Conservation (phyloP, 2,113 vertebrate genomes). For the Heterochromis multidens region DNA sequence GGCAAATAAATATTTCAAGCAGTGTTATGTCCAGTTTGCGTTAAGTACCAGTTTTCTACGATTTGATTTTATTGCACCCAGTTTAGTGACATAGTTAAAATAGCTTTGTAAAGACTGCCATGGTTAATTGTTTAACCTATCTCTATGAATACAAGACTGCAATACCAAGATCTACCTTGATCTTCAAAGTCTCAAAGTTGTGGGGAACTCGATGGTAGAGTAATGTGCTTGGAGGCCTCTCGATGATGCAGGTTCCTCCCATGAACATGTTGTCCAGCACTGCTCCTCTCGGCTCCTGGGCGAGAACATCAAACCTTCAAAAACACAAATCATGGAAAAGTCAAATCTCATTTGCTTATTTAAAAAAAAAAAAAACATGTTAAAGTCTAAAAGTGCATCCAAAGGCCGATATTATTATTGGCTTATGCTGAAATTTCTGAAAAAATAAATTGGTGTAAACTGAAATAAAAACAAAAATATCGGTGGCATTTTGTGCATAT, state of each 20-base stretch:
- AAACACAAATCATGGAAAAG: neutral
- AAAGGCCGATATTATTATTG: neutral
- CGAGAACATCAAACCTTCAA: conserved; percentile 82
- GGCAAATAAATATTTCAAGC: neutral
- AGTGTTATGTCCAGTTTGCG: neutral
- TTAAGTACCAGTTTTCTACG: neutral
- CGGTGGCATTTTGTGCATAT: neutral
- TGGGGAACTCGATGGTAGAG: conserved; percentile 79
- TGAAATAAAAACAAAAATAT: neutral
- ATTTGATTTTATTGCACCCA: neutral
- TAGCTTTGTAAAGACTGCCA: neutral
- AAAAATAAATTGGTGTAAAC: neutral
- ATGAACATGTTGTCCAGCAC: conserved; percentile 86
- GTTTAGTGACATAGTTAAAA: neutral
- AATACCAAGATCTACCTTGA: conserved; percentile 76
- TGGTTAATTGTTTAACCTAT: neutral
- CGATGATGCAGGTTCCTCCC: conserved; percentile 78
- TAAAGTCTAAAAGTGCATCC: neutral
- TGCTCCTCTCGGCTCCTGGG: conserved; percentile 78
- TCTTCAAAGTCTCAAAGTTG: conserved; percentile 82
- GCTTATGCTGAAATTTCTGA: neutral
- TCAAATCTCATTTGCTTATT: neutral
- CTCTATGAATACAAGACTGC: neutral
- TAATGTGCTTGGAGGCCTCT: conserved; percentile 65
- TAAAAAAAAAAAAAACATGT: neutral